phyloP scores from a whole-genome alignment of 2,888 invertebrate species.

The Tetanocera ferruginea region DNA sequence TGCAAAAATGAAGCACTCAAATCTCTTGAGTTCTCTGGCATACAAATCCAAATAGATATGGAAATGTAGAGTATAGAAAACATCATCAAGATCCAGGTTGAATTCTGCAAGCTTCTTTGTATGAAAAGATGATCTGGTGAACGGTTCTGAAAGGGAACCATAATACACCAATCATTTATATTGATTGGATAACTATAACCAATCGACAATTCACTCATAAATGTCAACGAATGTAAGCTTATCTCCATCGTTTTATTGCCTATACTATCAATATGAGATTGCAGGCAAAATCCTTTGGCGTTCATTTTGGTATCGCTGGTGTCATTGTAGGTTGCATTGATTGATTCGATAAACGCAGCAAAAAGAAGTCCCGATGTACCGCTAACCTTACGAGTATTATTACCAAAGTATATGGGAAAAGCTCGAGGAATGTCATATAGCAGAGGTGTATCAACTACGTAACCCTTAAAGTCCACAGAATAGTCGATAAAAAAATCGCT shows the following conservation, averaged over 20 bases:
- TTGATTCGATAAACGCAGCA: constrained; percentile 51
- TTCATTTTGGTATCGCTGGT: not conserved
- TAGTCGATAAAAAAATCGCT: constrained; percentile 49
- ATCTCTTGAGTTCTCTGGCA: constrained; percentile 53
- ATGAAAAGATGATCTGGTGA: constrained; percentile 56
- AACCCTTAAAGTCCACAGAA: constrained; percentile 51
- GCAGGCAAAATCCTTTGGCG: not conserved
- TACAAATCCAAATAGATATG: constrained; percentile 56
- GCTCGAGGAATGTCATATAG: constrained; percentile 40
- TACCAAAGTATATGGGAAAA: not conserved
- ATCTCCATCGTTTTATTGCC: constrained; percentile 56
- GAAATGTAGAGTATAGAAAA: constrained; percentile 52
- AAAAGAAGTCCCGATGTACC: constrained; percentile 56
- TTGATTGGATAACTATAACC: constrained; percentile 61
- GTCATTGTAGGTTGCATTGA: constrained; percentile 57
- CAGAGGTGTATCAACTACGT: constrained; percentile 53
- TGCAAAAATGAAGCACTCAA: constrained; percentile 56
- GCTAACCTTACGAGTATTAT: not conserved
- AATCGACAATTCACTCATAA: constrained; percentile 35
- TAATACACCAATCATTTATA: constrained; percentile 61
- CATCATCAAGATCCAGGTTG: constrained; percentile 54
- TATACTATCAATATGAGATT: not conserved
- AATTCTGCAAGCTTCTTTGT: constrained; percentile 49
- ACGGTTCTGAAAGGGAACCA: constrained; percentile 59
- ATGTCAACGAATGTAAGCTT: constrained; percentile 57